Base-by-base conservation (phyloP, 2,797 vertebrate genomes). In the Mus caroli region DNA sequence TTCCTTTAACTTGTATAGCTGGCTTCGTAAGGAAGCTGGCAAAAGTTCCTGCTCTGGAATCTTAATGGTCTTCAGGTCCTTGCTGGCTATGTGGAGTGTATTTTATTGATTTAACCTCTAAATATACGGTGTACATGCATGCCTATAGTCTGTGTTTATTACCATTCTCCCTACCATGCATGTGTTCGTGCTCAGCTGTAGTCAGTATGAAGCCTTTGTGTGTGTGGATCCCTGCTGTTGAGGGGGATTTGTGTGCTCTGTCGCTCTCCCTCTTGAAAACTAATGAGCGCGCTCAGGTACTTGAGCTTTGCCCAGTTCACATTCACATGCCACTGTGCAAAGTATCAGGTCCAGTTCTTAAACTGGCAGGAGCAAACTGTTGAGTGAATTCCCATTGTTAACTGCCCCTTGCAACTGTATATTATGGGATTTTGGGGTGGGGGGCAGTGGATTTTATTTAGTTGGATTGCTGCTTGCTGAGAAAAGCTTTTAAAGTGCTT, bases 211-310 rank as follows among this genome's bases (percentile, higher is more conserved):
- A 90, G 67, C 40, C 76, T 62, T 69, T 91, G 22, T 92, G 37
- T 71, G 40, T 9, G 26, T 84, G 60, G 56, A 58, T 20, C 54
- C 31, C 58, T 28, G 24, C 34, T 46, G 1, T 62, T n/a, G 31
- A 11, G 40, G 69, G 56, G 43, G 67, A 37, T 78, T 77, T 79
- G 40, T 14, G 17, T 28, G 84, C 40, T 28, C 10, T 93, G 37
- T 58, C 77, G 37, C 58, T 92, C 89, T 90, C 22, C 19, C 40
- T 94, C 88, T 85, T 88, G 71, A 95, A 95, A 91, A 19, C 22
- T 80, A 54, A 58, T 28, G 22, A 77, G 80, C 67, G 34, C 67
- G 34, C 46, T 82, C 71, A n/a, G 4, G 1, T 15, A 78, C 94
- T 83, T 73, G 43, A 75, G 11, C n/a, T 28, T 69, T 69, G 14